These are phyloP conservation scores for Dryobates pubescens DNA, from an alignment of 2,797 vertebrate species.

Conservation along the genomic window DNA sequence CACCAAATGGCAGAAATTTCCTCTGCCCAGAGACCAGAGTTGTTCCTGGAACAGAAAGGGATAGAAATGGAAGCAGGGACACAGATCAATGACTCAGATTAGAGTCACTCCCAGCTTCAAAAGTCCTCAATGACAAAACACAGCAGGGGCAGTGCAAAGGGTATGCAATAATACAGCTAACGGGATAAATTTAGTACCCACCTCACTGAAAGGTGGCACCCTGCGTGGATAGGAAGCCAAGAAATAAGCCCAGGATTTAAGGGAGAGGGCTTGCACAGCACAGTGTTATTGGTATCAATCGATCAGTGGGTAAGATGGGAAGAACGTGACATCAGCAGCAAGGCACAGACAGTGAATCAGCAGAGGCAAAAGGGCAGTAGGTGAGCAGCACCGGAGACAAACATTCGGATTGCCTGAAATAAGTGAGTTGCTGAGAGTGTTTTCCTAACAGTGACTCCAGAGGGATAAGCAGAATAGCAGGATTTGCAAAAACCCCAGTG, in stretches of 20 bases:
- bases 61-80: neutral
- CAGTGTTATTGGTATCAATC: neutral
- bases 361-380: neutral
- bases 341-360: neutral
- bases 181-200: neutral
- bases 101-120: neutral
- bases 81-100: neutral
- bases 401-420: neutral
- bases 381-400: neutral
- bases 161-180: neutral
- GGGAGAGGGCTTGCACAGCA: neutral
- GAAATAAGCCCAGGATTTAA: slow-evolving; percentile 24
- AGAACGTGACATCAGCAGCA: neutral
- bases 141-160: neutral
- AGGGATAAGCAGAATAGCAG: neutral
- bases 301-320: neutral
- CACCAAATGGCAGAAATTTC: neutral
- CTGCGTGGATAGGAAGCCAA: neutral
- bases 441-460: neutral
- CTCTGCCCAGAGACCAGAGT: neutral
- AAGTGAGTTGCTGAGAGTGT: neutral
- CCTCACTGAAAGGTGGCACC: neutral
- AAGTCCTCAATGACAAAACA: neutral
- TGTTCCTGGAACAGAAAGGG: neutral
- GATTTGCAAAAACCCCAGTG: neutral